Conservation (phyloP, 2,888 invertebrate species). For the Ptilodon capucinus region DNA sequence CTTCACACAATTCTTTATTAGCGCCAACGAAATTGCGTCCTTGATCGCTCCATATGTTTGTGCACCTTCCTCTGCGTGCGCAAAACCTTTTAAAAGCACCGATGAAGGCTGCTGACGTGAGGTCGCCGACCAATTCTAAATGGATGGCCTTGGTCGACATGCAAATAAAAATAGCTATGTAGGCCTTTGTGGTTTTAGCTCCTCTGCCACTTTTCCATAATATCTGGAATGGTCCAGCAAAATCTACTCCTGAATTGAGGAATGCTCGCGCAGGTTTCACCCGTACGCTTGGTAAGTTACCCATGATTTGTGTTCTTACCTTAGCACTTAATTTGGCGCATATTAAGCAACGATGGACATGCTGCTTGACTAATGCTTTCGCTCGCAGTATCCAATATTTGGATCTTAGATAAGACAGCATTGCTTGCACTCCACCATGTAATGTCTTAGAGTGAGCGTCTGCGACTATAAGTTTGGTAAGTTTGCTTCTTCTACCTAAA, state of each 20-base stretch:
- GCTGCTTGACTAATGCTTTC: background rate
- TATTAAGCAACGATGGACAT: conserved; percentile 2
- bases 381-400: conserved; percentile 1
- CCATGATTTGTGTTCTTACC: conserved; percentile 1
- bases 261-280: conserved; percentile 1
- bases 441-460: conserved; percentile 2
- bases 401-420: background rate
- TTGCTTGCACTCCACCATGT: conserved; percentile 1
- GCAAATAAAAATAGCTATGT: background rate
- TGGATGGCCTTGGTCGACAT: background rate
- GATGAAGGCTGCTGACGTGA: background rate
- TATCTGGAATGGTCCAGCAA: conserved; percentile 3
- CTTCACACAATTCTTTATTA: too few species aligned
- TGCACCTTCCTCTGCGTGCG: background rate
- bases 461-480: too few species aligned
- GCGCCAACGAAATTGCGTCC: background rate
- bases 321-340: background rate
- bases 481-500: too few species aligned
- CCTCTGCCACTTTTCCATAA: background rate
- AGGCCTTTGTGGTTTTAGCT: background rate
- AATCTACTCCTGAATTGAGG: conserved; percentile 1
- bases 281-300: conserved; percentile 1
- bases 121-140: background rate
- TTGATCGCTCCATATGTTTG: background rate
- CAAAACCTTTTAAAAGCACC: background rate